Evolutionary conservation across 2,888 invertebrate genomes (phyloP), one percentile per base, ranked within the genome.

Genomic region (Cephus rjabovi): DNA sequence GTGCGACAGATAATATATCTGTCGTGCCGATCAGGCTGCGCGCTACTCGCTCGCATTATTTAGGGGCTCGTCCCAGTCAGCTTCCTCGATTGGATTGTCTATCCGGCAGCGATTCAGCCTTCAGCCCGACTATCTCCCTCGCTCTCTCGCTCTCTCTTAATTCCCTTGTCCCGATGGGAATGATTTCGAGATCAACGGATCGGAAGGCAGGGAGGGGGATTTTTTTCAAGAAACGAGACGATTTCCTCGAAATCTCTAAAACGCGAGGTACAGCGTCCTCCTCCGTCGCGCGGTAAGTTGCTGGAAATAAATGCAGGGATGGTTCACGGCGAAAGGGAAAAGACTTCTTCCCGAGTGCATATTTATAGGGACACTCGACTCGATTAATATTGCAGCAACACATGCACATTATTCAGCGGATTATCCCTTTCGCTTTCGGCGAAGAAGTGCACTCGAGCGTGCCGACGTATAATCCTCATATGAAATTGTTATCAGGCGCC

Each of bases 381-480:
- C 85, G 85, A 88, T 88, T 88, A 88, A 87, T 88, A 87, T 87
- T 87, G 86, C 86, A 87, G 86, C 87, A 87, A 87, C 87, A 87
- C 85, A 84, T 84, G 84, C 83, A 85, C 87, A 88, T 88, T 88
- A 88, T 88, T 88, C 87, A 87, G 79, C 69, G 86, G 88, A 88
- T 88, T 85, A 88, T 88, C 88, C 86, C 86, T 86, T 86, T 87
- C 84, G 83, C 86, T 85, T 86, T 87, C 83, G 81, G 79, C 76
- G 75, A 79, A 83, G 83, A 82, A 81, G 83, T 81, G 84, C 85
- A 81, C 80, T 83, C 82, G 81, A 79, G 83, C 81, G 83, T 77
- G 81, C 70, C 76, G 81, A 81, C 80, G 79, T 81, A 82, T 87
- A 86, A 87, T 86, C 86, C 87, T 84, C 82, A 83, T 84, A 87